Base-by-base conservation (phyloP, 2,888 invertebrate genomes). In the Halictus ligatus region DNA sequence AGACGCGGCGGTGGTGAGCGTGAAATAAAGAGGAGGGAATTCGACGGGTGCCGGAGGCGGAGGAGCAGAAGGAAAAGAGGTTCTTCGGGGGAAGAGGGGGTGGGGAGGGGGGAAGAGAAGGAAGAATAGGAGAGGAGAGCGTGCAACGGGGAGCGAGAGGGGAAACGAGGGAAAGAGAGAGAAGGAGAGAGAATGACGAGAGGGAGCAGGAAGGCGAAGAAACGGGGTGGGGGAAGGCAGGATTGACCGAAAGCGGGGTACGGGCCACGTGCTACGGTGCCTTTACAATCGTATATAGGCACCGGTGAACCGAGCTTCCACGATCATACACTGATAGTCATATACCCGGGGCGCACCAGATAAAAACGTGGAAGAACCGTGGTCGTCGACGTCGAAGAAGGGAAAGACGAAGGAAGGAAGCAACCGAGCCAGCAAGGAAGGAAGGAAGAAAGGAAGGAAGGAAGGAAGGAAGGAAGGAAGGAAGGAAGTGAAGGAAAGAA, bases 251-350 rank as follows among this genome's bases (percentile, higher is more conserved):
- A 92, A 92, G 92, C 91, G 92, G 91, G 92, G 91, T 93, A 89
- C 90, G 91, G 92, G 92, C 94, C 94, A 94, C 94, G 94, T 94
- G 94, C 94, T 94, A 88, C 88, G 87, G 85, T 89, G 90, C 80
- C 89, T 90, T 92, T 91, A 88, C 92, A 90, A 94, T 91, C 92
- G 87, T 93, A 92, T 92, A 93, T 91, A 93, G 91, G 89, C 92
- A 91, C 88, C 85, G 91, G 85, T 87, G 88, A 89, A 86, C 88
- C 86, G 86, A 91, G 85, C 89, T 89, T 84, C 87, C 89, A 89
- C 89, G 90, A 91, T 90, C 90, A 90, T 89, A 91, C 88, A 88
- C 89, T 88, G 88, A 90, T 90, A 86, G 89, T 89, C 88, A 78
- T 87, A 88, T 89, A 88, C 84, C 69, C 83, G 83, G 81, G 86